Evolutionary conservation across 2,888 invertebrate species (phyloP), one percentile per base, ranked within the genome.

Genomic region (Athetis lepigone): DNA sequence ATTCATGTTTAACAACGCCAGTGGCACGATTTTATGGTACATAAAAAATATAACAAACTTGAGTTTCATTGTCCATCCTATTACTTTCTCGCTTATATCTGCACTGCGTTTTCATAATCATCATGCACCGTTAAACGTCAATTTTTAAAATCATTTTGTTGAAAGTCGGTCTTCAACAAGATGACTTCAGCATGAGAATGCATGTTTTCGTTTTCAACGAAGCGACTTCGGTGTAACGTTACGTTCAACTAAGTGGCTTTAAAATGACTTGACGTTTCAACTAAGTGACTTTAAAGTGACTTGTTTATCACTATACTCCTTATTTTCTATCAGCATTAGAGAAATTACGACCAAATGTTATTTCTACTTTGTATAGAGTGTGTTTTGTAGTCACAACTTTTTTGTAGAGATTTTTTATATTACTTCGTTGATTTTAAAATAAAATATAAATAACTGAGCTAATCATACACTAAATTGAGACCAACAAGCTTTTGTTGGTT

Each of bases 21-120:
- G 3, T 25, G 3, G 25, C 25, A 25, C 7, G 1, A n/a, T 27
- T 13, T 2, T 25, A n/a, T 25, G 4, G 16, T 46, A 16, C 3
- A 16, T 4, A 13, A 33, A 33, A 29, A 27, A 21, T 33, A 27
- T 11, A 16, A 18, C 6, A 37, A 45, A 9, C 56, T 87, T 85
- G 85, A 88, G 88, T 90, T 86, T 80, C 77, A 66, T 82, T 80
- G 64, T 63, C 55, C 46, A 33, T 70, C 9, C 69, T 83, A 67
- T 81, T 58, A 80, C 59, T 86, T 85, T 77, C 82, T 83, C 58
- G 81, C 80, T 84, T 78, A 52, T 67, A 75, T 61, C 66, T 83
- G 92, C 94, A 94, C 94, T 82, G 93, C 93, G 87, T 85, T 90
- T 89, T 79, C 90, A 88, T 93, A 90, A 94, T 94, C 94, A 93